These are phyloP conservation scores for Pachyrhynchus sulphureomaculatus DNA, from an alignment of 1,140 invertebrate species.

Conservation along the genomic window DNA sequence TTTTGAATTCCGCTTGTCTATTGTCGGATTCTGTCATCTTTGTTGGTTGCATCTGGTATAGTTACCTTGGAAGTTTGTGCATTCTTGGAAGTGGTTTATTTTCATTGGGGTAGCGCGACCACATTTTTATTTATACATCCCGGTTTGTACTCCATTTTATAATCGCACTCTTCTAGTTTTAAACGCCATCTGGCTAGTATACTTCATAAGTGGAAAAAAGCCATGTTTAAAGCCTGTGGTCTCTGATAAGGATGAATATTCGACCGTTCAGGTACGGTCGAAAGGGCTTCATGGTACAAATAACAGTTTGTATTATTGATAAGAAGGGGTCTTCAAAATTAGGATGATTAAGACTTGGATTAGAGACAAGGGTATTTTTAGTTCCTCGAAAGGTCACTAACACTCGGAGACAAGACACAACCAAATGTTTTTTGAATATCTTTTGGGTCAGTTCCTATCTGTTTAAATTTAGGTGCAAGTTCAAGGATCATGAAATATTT, in stretches of 20 bases:
- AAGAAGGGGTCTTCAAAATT: conserved; percentile 47
- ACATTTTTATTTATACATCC: conserved; percentile 27
- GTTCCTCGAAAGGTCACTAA: conserved; percentile 29
- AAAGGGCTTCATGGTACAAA: conserved; percentile 14
- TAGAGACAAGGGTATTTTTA: conserved; percentile 32
- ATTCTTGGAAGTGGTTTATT: conserved; percentile 26
- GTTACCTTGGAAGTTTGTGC: conserved; percentile 4
- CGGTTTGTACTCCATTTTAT: conserved; percentile 17
- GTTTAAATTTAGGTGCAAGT: too few relatives aligned
- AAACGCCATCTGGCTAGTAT: conserved; percentile 18
- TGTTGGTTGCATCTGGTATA: background rate
- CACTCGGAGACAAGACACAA: background rate
- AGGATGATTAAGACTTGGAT: conserved; percentile 36
- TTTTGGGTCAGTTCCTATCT: too few relatives aligned
- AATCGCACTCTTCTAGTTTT: conserved; percentile 29
- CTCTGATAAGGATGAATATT: conserved; percentile 19
- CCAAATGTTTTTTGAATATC: conserved; percentile 37
- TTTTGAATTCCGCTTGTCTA: background rate
- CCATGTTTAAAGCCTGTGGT: conserved; percentile 18
- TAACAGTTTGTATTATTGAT: conserved; percentile 37
- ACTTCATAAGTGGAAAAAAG: conserved; percentile 19
- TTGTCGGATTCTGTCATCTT: too few relatives aligned
- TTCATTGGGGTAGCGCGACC: conserved; percentile 22
- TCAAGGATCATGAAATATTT: too few relatives aligned
- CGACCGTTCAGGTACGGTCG: too few relatives aligned